Percentiles rank a stretch among this genome's conserved stretches.
These are phyloP conservation scores for Clarias fuscus DNA, from an alignment of 2,797 vertebrate species.

Conservation along the genomic window DNA sequence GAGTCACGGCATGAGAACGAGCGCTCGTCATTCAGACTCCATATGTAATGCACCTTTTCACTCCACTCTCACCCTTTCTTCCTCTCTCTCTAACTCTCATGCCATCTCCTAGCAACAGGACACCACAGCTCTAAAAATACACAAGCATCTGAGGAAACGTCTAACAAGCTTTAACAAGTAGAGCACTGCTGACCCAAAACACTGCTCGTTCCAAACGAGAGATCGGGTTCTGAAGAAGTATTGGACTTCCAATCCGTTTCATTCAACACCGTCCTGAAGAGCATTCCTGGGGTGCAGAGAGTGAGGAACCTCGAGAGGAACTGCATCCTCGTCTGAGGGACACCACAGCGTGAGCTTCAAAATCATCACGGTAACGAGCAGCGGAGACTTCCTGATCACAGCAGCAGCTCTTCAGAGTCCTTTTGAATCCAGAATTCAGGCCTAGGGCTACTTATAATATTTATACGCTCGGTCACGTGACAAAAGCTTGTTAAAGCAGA, in stretches of 20 bases:
- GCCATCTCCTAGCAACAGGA: slow-evolving; percentile 79
- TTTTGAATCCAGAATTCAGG: no score
- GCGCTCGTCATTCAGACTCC: slow-evolving; percentile 72
- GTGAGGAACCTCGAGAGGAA: background rate
- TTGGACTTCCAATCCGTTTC: no score
- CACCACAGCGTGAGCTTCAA: background rate
- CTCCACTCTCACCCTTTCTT: slow-evolving; percentile 62
- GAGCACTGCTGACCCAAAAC: background rate
- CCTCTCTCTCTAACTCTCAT: slow-evolving; percentile 61
- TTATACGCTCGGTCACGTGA: no score
- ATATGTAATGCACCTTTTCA: slow-evolving; percentile 68
- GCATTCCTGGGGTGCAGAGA: no score
- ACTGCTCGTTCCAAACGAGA: background rate
- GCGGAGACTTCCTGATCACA: background rate
- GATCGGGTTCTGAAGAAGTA: background rate
- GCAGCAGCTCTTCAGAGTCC: background rate
- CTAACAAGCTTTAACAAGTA: background rate
- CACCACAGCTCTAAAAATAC: slow-evolving; percentile 78
- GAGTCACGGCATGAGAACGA: slow-evolving; percentile 69
- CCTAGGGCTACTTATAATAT: no score
- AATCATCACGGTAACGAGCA: background rate
- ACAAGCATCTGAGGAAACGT: slow-evolving; percentile 60
- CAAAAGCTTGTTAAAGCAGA: no score
- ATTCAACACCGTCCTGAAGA: no score
- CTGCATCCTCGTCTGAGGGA: background rate